Evolutionary conservation across 2,888 invertebrate species (phyloP).

Genomic region (Habrosyne pyritoides): DNA sequence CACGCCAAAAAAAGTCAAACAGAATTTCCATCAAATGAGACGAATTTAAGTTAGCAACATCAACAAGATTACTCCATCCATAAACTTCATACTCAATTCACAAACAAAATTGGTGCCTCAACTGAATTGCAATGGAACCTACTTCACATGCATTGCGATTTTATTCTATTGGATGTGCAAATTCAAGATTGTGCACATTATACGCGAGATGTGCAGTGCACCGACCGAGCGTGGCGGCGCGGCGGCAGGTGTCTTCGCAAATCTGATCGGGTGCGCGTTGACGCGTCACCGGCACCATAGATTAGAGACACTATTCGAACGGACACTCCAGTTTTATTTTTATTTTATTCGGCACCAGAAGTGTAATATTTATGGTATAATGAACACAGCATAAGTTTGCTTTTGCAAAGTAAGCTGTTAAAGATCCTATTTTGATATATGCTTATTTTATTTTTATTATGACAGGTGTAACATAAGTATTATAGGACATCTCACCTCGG

Average conservation of each 20-base stretch:
- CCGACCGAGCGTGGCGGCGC: background rate
- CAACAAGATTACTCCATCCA: too few species aligned
- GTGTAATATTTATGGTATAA: too few species aligned
- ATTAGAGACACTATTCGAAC: background rate
- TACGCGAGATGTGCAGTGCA: background rate
- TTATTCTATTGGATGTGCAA: slow-evolving; percentile 1
- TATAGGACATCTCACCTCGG: too few species aligned
- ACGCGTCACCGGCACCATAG: background rate
- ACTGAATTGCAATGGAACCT: background rate
- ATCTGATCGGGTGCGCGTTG: background rate
- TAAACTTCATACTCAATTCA: background rate
- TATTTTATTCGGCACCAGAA: too few species aligned
- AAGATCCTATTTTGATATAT: too few species aligned
- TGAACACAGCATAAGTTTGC: too few species aligned
- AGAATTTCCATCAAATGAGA: too few species aligned
- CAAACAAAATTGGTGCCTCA: background rate
- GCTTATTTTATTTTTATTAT: too few species aligned
- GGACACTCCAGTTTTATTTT: background rate
- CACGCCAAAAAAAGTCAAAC: too few species aligned
- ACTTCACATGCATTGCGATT: slow-evolving; percentile 3
- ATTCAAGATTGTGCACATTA: slow-evolving; percentile 6
- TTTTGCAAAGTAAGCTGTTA: too few species aligned
- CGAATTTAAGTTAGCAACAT: too few species aligned
- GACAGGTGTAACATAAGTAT: too few species aligned
- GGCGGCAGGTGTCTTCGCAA: background rate